A percentile compares a stretch with the other conserved stretches of the same genome.
Evolutionary conservation across 1,140 invertebrate genomes (phyloP).

Genomic region (Calephelis virginiensis): DNA sequence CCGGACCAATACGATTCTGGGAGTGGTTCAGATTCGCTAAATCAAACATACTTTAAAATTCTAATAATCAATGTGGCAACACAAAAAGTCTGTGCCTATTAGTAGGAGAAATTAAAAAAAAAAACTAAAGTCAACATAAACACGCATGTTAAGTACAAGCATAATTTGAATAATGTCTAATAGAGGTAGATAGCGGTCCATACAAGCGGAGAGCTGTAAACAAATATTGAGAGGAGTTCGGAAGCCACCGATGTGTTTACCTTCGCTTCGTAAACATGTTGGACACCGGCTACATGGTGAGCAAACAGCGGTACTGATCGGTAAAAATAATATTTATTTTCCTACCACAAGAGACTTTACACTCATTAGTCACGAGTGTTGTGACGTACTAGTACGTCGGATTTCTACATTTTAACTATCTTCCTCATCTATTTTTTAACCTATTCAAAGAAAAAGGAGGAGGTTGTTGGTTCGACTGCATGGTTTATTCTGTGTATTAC

Average conservation of each 20-base stretch:
- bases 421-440: background rate
- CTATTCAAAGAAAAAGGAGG: too few species aligned
- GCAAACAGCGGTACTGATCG: conserved; percentile 68
- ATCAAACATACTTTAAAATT: too few species aligned
- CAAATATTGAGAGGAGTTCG: conserved; percentile 41
- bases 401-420: background rate
- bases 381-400: conserved; percentile 7
- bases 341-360: conserved; percentile 44
- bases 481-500: too few species aligned
- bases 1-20: too few species aligned
- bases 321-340: conserved; percentile 75
- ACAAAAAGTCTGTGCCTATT: too few species aligned
- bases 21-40: too few species aligned
- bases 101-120: too few species aligned
- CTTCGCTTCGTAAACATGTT: conserved; percentile 58
- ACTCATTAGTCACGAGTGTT: conserved; percentile 16
- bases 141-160: too few species aligned
- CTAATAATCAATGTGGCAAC: too few species aligned
- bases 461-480: too few species aligned
- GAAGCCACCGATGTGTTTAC: conserved; percentile 49
- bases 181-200: conserved; percentile 36
- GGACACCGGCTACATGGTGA: conserved; percentile 47
- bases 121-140: too few species aligned
- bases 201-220: conserved; percentile 45
- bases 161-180: conserved; percentile 5